These are phyloP conservation scores for Oncorhynchus kisutch DNA, from an alignment of 2,113 vertebrate genomes.

Conservation along the genomic window DNA sequence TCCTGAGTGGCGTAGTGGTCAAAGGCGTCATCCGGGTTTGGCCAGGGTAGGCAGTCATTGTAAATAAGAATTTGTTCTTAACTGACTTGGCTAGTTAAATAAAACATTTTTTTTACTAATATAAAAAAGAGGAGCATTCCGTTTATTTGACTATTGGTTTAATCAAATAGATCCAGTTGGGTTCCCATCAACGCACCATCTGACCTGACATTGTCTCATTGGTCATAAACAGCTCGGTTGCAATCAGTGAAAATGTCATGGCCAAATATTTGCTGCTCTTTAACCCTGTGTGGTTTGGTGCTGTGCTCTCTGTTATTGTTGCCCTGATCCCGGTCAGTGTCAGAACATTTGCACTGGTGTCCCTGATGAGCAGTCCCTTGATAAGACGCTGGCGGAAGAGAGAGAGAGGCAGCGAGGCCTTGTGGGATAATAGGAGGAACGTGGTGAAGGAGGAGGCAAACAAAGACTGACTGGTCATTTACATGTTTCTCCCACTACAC, in stretches of 20 bases:
- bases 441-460: constrained; percentile 71
- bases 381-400: constrained; percentile 25
- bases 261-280: constrained; percentile 11
- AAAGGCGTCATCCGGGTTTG: too few species aligned
- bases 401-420: constrained; percentile 53
- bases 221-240: constrained; percentile 21
- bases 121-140: neutral
- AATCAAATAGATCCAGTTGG: neutral
- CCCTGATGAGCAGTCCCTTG: constrained; percentile 67
- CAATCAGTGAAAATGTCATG: too few species aligned
- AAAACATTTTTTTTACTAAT: too few species aligned
- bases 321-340: constrained; percentile 72
- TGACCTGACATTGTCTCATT: constrained; percentile 61
- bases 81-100: too few species aligned
- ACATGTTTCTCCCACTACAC: constrained; percentile 18
- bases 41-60: too few species aligned
- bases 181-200: constrained; percentile 39
- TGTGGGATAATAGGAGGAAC: constrained; percentile 59
- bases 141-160: constrained; percentile 56
- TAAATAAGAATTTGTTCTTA: too few species aligned
- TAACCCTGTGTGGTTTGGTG: constrained; percentile 66
- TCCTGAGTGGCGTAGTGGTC: too few species aligned
- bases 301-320: constrained; percentile 70
- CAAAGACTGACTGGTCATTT: constrained; percentile 50
- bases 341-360: constrained; percentile 71